phyloP scores from a whole-genome alignment of 1,140 invertebrate species.

The Drosophila malerkotliana region DNA sequence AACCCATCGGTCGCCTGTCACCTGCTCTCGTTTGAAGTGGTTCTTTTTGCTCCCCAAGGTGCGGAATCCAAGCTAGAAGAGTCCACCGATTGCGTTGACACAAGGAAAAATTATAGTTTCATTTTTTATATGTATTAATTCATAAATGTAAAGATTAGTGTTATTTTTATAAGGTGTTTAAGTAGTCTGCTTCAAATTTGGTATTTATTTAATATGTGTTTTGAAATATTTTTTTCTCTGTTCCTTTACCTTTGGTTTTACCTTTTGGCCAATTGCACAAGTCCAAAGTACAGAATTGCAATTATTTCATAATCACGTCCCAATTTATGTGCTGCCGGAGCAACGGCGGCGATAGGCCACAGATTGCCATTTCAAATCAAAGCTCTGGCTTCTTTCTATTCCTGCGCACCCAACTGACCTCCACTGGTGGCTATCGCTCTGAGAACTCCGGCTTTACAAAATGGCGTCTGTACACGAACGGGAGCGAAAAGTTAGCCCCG shows the following conservation, averaged over 20 bases:
- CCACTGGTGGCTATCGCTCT: slow-evolving; percentile 55
- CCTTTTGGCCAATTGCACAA: slow-evolving; percentile 57
- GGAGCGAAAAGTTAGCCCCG: slow-evolving; percentile 27
- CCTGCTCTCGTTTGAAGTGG: slow-evolving; percentile 53
- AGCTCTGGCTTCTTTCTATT: slow-evolving; percentile 71
- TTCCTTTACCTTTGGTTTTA: slow-evolving; percentile 2
- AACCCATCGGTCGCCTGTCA: slow-evolving; percentile 55
- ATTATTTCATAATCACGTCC: slow-evolving; percentile 81
- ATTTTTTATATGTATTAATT: background rate
- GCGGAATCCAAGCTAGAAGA: slow-evolving; percentile 27
- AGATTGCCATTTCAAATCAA: slow-evolving; percentile 73
- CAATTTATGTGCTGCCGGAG: slow-evolving; percentile 67
- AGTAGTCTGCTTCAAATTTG: background rate
- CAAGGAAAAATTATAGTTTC: slow-evolving; percentile 9
- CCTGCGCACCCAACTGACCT: slow-evolving; percentile 58
- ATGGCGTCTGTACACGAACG: slow-evolving; percentile 61
- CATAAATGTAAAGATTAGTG: background rate
- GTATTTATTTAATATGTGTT: background rate
- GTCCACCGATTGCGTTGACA: slow-evolving; percentile 42
- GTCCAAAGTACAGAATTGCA: slow-evolving; percentile 68
- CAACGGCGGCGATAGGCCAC: slow-evolving; percentile 29
- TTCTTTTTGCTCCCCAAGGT: slow-evolving; percentile 56
- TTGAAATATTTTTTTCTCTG: slow-evolving; percentile 4
- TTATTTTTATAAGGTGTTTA: background rate
- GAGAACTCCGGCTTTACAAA: slow-evolving; percentile 65